Conservation (phyloP, 2,888 invertebrate species). For the Agonum fuliginosum region DNA sequence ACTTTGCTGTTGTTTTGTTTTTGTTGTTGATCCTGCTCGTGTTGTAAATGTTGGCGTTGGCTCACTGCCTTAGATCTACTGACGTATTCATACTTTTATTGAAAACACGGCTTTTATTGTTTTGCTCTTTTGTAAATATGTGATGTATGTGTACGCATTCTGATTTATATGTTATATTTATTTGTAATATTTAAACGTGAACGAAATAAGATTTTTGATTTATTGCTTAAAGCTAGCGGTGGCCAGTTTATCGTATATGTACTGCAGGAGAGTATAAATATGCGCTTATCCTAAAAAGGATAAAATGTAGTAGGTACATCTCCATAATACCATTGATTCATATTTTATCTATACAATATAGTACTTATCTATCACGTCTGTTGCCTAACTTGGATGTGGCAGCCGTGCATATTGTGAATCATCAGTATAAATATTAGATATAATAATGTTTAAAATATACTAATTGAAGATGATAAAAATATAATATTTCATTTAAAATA, state of each 20-base stretch:
- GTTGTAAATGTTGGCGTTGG: conserved; percentile 17
- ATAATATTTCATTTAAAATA: too few species aligned
- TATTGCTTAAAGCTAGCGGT: background rate
- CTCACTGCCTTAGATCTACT: conserved; percentile 13
- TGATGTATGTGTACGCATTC: conserved; percentile 19
- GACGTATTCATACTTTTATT: conserved; percentile 14
- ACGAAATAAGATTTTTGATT: background rate
- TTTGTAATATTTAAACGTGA: background rate
- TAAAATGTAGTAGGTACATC: too few species aligned
- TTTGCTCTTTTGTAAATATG: conserved; percentile 24
- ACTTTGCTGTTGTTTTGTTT: conserved; percentile 17
- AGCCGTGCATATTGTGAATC: too few species aligned
- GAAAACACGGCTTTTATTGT: conserved; percentile 11
- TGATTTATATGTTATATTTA: background rate
- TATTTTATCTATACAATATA: too few species aligned
- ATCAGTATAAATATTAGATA: too few species aligned
- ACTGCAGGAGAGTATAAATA: background rate
- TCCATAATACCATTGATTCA: too few species aligned
- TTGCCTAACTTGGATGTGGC: too few species aligned
- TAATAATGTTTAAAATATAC: too few species aligned
- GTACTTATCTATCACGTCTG: too few species aligned
- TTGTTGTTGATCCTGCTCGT: conserved; percentile 22
- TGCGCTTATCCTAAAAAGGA: background rate
- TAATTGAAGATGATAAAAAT: too few species aligned
- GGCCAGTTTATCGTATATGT: background rate